phyloP scores from a whole-genome alignment of 1,140 invertebrate genomes.

The Euwallacea similis region DNA sequence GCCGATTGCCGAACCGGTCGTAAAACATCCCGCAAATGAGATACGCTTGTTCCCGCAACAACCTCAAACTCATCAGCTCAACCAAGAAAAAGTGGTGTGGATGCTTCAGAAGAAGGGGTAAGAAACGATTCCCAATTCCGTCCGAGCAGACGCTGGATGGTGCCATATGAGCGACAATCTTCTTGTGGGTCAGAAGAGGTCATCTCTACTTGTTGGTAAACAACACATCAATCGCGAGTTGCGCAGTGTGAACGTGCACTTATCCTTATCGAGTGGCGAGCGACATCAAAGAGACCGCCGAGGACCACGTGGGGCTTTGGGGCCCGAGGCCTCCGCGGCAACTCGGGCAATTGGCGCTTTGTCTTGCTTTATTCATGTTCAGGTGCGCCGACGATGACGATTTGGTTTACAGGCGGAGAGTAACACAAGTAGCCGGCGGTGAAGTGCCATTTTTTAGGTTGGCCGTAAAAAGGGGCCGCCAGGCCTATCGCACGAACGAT shows the following conservation, averaged over 20 bases:
- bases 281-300: constrained; percentile 28
- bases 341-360: constrained; percentile 47
- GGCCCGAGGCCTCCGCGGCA: constrained; percentile 26
- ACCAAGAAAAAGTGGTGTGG: not conserved
- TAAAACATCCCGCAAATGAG: constrained; percentile 54
- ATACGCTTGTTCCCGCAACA: constrained; percentile 13
- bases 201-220: constrained; percentile 26
- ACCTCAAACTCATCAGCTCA: not conserved
- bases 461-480: constrained; percentile 18
- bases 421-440: constrained; percentile 27
- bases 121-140: too few species aligned
- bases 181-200: constrained; percentile 8
- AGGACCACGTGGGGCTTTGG: constrained; percentile 40
- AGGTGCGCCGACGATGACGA: constrained; percentile 26
- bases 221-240: constrained; percentile 26
- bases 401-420: constrained; percentile 13
- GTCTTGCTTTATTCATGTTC: constrained; percentile 34
- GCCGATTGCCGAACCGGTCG: constrained; percentile 49
- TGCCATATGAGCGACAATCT: too few species aligned
- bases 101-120: not conserved
- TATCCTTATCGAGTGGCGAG: constrained; percentile 11
- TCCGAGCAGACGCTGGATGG: too few species aligned
- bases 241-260: constrained; percentile 18
- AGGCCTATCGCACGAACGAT: not conserved
- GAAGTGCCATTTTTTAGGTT: constrained; percentile 20